phyloP scores from a whole-genome alignment of 2,888 invertebrate genomes.

The Adelphocoris suturalis region DNA sequence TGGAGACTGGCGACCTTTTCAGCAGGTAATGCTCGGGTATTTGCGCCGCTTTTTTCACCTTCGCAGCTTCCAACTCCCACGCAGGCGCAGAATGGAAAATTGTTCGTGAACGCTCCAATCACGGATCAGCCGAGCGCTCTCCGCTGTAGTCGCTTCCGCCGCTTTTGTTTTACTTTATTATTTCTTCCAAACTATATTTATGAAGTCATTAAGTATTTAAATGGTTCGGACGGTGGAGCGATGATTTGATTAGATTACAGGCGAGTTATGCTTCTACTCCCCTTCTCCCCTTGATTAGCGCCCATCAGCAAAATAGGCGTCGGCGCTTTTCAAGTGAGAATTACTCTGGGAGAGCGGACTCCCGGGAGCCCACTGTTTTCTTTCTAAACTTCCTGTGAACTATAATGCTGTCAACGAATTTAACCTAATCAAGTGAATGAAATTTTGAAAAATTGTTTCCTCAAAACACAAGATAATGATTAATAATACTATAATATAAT shows the following conservation, averaged over 20 bases:
- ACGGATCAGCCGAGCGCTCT: neutral
- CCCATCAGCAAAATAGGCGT: neutral
- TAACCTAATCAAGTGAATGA: no score
- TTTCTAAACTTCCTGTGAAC: neutral
- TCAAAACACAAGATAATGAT: no score
- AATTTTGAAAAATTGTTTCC: no score
- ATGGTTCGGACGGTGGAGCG: neutral
- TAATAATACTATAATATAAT: no score
- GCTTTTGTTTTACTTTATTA: neutral
- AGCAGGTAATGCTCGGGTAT: neutral
- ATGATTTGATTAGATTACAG: conserved; percentile 42
- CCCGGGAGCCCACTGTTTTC: neutral
- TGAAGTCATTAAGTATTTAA: conserved; percentile 49
- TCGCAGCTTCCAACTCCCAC: neutral
- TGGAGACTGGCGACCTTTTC: neutral
- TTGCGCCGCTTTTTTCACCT: neutral
- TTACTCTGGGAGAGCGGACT: neutral
- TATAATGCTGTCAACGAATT: no score
- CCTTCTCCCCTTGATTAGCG: neutral
- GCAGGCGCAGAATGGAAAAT: conserved; percentile 29
- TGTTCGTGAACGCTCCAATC: neutral
- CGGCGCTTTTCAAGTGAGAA: conserved; percentile 23
- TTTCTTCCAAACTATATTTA: neutral
- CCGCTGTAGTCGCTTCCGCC: neutral
- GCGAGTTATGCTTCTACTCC: neutral